Percentiles rank a stretch among this genome's conserved stretches.
Evolutionary conservation across 2,888 invertebrate genomes (phyloP).

Genomic region (Morpho achilles): DNA sequence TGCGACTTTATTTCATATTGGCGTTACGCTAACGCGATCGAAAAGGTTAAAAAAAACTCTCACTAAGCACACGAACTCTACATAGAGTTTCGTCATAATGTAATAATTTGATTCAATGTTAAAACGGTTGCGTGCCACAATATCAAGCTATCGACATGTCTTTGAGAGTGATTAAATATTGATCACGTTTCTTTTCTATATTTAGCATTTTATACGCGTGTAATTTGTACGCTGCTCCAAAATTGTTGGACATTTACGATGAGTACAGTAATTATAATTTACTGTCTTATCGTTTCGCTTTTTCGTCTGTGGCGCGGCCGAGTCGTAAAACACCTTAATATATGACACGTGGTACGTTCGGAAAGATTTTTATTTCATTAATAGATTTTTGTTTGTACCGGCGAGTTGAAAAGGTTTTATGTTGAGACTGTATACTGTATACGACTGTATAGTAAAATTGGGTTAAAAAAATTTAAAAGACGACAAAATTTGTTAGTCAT

Average conservation of each 20-base stretch:
- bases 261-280: conserved; percentile 12
- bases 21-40: too few species aligned
- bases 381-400: neutral
- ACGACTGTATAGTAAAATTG: too few species aligned
- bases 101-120: neutral
- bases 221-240: conserved; percentile 13
- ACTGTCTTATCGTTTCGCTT: conserved; percentile 11
- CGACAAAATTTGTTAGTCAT: too few species aligned
- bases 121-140: conserved; percentile 17
- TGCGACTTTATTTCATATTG: too few species aligned
- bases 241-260: conserved; percentile 13
- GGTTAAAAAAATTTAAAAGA: too few species aligned
- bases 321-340: conserved; percentile 14
- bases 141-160: conserved; percentile 16
- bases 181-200: conserved; percentile 10
- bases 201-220: conserved; percentile 11
- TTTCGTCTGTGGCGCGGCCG: conserved; percentile 6
- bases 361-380: neutral
- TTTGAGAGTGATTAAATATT: conserved; percentile 13
- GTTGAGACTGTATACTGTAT: too few species aligned
- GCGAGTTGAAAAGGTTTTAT: too few species aligned
- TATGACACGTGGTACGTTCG: neutral
- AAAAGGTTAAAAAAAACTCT: too few species aligned
- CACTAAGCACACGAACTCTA: neutral
- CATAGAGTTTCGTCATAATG: neutral